A percentile compares a stretch with the other conserved stretches of the same genome.
Evolutionary conservation across 2,113 vertebrate species (phyloP).

Genomic region (Machaerirhynchus nigripectus): DNA sequence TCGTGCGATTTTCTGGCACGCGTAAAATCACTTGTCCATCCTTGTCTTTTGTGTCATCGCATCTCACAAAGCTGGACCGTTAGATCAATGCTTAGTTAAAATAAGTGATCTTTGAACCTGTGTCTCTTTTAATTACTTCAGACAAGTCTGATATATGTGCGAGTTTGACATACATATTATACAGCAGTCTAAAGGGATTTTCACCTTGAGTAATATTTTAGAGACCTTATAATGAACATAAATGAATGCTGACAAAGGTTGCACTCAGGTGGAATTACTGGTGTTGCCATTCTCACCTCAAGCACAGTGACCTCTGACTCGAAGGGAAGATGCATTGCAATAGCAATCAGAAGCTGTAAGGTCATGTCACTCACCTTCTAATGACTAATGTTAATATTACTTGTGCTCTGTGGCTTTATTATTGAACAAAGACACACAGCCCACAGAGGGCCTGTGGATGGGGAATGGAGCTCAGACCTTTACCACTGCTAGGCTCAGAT

Average conservation of each 20-base stretch:
- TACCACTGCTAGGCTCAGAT: neutral
- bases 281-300: neutral
- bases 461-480: neutral
- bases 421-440: neutral
- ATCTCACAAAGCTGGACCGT: rapidly evolving
- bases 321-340: neutral
- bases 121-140: neutral
- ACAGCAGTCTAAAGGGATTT: neutral
- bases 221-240: neutral
- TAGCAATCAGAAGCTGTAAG: neutral
- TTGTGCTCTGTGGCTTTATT: neutral
- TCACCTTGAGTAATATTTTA: neutral
- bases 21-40: neutral
- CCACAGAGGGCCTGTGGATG: neutral
- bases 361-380: neutral
- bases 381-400: neutral
- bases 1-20: neutral
- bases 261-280: neutral
- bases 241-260: neutral
- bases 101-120: neutral
- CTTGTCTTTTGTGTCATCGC: neutral
- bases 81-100: neutral
- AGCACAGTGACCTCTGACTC: neutral
- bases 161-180: neutral
- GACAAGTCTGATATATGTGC: neutral